Evolutionary conservation across 2,888 invertebrate species (phyloP).

Genomic region (Prenolepis imparis): DNA sequence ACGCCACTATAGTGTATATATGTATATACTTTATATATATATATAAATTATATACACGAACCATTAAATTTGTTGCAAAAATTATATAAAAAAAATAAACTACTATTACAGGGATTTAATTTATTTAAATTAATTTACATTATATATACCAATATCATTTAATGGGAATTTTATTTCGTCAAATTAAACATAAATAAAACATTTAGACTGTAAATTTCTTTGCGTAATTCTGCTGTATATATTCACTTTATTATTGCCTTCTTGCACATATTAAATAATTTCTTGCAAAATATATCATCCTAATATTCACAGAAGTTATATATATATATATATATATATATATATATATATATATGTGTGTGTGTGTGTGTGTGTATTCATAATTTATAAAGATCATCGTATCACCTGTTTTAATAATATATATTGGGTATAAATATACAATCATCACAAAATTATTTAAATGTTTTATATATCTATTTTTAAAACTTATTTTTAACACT

Average conservation of each 20-base stretch:
- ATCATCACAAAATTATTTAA: background rate
- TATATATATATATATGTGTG: slow-evolving; percentile 5
- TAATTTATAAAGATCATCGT: background rate
- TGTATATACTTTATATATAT: slow-evolving; percentile 8
- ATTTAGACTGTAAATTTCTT: background rate
- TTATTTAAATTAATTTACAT: background rate
- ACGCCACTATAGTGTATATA: background rate
- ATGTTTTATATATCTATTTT: slow-evolving; percentile 10
- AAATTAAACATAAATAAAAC: slow-evolving; percentile 11
- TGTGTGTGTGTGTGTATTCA: too few species aligned
- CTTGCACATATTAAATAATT: background rate
- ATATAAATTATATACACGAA: background rate
- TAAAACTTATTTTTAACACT: background rate
- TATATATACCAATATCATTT: background rate
- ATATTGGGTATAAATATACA: background rate
- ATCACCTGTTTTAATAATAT: background rate
- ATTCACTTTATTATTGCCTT: background rate
- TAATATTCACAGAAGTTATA: background rate
- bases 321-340: background rate
- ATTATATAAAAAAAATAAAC: background rate
- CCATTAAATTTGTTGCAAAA: background rate
- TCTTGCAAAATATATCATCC: slow-evolving; percentile 18
- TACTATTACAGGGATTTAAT: background rate
- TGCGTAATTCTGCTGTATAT: background rate
- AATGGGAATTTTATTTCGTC: background rate